Conservation (phyloP, 2,888 invertebrate species). For the Dryobota labecula region DNA sequence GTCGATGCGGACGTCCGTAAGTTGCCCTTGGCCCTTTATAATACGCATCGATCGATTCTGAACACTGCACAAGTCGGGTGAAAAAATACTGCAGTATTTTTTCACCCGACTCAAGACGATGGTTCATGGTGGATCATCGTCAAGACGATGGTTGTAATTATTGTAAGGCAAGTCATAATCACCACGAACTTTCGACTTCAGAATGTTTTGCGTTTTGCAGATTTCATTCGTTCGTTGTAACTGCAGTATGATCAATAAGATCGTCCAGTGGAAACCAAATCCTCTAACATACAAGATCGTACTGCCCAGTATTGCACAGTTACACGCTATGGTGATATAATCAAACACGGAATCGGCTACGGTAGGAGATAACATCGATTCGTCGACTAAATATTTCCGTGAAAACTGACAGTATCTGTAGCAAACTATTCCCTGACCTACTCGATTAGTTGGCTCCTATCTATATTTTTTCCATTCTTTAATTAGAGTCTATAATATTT, state of each 20-base stretch:
- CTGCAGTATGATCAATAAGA: too few species aligned
- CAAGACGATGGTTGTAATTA: background rate
- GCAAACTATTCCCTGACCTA: constrained; percentile 15
- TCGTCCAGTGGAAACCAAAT: too few species aligned
- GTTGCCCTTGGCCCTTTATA: constrained; percentile 10
- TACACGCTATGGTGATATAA: constrained; percentile 15
- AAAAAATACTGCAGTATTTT: background rate
- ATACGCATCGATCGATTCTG: constrained; percentile 34
- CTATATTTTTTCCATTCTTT: background rate
- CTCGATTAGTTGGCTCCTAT: constrained; percentile 4
- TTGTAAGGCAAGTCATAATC: background rate
- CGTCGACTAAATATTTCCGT: background rate
- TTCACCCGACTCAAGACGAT: too few species aligned
- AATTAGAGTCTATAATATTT: too few species aligned
- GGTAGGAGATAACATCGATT: background rate
- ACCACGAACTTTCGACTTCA: background rate
- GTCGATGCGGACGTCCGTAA: constrained; percentile 1
- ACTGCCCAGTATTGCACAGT: constrained; percentile 11
- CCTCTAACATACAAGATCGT: too few species aligned
- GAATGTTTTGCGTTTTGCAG: background rate
- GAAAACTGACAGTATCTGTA: background rate
- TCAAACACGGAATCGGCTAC: background rate
- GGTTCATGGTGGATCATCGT: too few species aligned
- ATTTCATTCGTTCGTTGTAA: constrained; percentile 5
- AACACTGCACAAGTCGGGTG: constrained; percentile 30